phyloP scores from a whole-genome alignment of 1,140 invertebrate species.

The Hypothenemus hampei region DNA sequence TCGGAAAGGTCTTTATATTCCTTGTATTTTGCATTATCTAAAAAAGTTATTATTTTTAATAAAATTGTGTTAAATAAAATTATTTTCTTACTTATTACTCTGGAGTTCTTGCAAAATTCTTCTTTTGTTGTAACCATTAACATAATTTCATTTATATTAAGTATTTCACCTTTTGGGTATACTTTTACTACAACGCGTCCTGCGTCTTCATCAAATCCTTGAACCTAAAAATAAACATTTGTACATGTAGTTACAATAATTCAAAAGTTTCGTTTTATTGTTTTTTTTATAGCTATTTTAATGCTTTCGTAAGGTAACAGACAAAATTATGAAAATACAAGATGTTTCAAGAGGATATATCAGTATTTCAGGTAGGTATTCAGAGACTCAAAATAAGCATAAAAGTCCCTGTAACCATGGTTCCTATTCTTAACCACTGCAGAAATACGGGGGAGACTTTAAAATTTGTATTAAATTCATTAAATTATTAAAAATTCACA shows the following conservation, averaged over 20 bases:
- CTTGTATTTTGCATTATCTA: slow-evolving; percentile 64
- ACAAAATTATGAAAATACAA: no score
- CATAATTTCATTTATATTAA: slow-evolving; percentile 72
- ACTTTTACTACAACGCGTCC: slow-evolving; percentile 76
- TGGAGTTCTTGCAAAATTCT: slow-evolving; percentile 75
- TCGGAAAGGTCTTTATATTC: slow-evolving; percentile 54
- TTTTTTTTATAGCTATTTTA: no score
- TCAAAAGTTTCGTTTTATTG: not conserved
- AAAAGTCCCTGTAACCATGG: no score
- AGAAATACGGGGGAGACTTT: no score
- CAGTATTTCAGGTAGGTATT: no score
- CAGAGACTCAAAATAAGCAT: no score
- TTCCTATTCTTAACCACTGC: no score
- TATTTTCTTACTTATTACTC: slow-evolving; percentile 69
- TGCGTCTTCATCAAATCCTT: slow-evolving; percentile 81
- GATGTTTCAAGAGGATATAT: no score
- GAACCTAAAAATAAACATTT: slow-evolving; percentile 53
- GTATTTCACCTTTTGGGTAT: slow-evolving; percentile 60
- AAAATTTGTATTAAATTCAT: no score
- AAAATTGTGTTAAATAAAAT: slow-evolving; percentile 4
- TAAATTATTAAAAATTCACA: no score
- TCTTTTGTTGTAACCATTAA: slow-evolving; percentile 69
- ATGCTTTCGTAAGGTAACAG: no score
- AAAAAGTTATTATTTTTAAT: slow-evolving; percentile 33
- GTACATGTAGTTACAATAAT: not conserved